phyloP scores from a whole-genome alignment of 2,113 vertebrate species.

The Microcebus tavaratra region DNA sequence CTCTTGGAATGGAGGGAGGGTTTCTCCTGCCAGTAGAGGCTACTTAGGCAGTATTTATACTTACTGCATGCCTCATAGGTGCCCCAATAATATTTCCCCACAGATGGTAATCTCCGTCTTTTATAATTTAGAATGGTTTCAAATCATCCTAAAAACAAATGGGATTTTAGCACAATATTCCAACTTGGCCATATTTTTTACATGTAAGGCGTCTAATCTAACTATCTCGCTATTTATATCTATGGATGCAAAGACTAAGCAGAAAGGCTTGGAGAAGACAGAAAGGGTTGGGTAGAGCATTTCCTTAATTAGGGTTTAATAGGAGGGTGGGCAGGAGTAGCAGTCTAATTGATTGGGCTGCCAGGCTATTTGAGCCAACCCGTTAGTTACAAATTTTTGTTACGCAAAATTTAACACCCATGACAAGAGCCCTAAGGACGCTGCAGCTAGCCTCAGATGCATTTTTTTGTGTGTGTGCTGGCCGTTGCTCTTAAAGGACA shows the following conservation, averaged over 20 bases:
- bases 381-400: slow-evolving; percentile 68
- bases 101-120: slow-evolving; percentile 8
- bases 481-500: slow-evolving; percentile 67
- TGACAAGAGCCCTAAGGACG: neutral
- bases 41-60: neutral
- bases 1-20: neutral
- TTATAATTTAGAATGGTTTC: neutral
- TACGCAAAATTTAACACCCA: slow-evolving; percentile 52
- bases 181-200: neutral
- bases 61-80: neutral
- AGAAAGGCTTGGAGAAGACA: neutral
- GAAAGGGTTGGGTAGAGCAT: neutral
- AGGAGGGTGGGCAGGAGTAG: neutral
- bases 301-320: slow-evolving; percentile 37
- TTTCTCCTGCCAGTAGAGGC: neutral
- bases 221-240: neutral
- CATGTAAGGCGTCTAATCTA: neutral
- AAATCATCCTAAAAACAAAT: slow-evolving; percentile 39
- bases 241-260: neutral
- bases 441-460: neutral
- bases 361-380: slow-evolving; percentile 63
- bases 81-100: neutral
- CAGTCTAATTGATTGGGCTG: slow-evolving; percentile 44
- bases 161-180: neutral
- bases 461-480: neutral